Evolutionary conservation across 1,140 invertebrate genomes (phyloP).

Genomic region (Trinorchestia longiramus): DNA sequence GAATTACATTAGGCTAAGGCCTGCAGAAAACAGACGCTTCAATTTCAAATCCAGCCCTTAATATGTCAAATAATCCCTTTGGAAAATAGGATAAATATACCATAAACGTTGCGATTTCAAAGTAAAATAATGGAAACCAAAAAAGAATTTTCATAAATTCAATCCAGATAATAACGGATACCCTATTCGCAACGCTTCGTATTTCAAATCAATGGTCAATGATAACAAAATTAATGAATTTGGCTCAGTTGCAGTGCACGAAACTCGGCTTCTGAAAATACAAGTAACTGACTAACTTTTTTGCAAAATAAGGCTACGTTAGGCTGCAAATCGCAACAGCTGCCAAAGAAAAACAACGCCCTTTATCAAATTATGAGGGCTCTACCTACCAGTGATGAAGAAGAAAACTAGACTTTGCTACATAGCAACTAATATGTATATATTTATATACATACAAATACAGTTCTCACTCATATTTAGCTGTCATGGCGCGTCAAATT

Average conservation of each 20-base stretch:
- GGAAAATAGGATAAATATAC: neutral
- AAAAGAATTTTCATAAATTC: neutral
- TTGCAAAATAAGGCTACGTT: neutral
- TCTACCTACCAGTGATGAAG: neutral
- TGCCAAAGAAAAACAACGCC: neutral
- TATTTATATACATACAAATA: too few species aligned
- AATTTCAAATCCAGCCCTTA: too few species aligned
- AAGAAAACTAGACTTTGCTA: too few species aligned
- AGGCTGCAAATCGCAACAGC: neutral
- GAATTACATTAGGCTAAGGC: too few species aligned
- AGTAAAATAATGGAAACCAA: neutral
- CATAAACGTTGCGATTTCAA: neutral
- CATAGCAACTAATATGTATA: too few species aligned
- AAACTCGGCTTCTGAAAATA: neutral
- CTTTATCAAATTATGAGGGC: neutral
- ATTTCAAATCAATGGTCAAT: neutral
- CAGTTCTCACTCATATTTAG: too few species aligned
- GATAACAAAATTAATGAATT: neutral
- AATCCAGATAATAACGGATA: neutral
- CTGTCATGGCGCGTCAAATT: neutral
- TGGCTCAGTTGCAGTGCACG: neutral
- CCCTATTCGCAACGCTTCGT: neutral
- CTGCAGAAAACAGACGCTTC: neutral
- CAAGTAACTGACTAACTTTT: neutral
- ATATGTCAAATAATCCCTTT: too few species aligned